Evolutionary conservation across 2,113 vertebrate species (phyloP).

Genomic region (Cryptomyrus ogoouensis): DNA sequence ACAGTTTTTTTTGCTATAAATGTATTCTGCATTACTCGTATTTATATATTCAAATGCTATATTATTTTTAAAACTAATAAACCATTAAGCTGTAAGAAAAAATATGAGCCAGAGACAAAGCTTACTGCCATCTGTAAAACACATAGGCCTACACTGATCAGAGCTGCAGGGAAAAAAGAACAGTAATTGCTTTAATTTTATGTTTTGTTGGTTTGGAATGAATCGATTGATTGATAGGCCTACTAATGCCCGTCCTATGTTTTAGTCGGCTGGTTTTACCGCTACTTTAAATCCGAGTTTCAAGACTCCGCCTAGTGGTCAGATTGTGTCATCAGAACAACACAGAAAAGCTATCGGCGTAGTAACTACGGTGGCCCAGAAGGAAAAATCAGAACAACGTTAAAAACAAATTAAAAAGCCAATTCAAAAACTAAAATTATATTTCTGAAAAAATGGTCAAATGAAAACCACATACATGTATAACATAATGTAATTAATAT

Average conservation of each 20-base stretch:
- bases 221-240: neutral
- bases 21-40: neutral
- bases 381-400: neutral
- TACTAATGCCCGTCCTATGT: neutral
- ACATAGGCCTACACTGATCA: neutral
- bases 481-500: neutral
- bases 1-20: neutral
- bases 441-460: neutral
- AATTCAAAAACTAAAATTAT: neutral
- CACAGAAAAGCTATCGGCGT: neutral
- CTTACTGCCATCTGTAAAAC: neutral
- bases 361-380: neutral
- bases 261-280: neutral
- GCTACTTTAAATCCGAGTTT: neutral
- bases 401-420: neutral
- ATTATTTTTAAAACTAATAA: neutral
- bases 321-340: neutral
- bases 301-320: conserved; percentile 8
- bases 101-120: neutral
- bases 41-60: neutral
- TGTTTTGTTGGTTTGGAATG: neutral
- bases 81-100: neutral
- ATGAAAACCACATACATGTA: neutral
- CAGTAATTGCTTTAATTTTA: neutral
- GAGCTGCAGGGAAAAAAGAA: neutral